Conservation (phyloP, 2,797 vertebrate genomes). For the Ceryle rudis region DNA sequence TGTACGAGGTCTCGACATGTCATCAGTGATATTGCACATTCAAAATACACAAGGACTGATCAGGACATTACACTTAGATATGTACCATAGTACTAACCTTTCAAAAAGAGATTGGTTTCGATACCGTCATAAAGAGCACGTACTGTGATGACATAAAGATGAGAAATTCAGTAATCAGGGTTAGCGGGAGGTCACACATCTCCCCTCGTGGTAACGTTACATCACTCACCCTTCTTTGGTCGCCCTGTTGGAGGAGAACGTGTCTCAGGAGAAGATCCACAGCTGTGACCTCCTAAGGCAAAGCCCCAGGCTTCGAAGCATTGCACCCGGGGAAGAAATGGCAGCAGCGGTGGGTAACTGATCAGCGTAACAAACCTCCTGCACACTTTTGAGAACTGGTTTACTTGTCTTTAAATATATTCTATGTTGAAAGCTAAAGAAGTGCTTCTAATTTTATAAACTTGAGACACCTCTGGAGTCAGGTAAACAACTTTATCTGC, state of each 20-base stretch:
- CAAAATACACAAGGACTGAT: background rate
- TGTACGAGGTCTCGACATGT: background rate
- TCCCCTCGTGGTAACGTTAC: background rate
- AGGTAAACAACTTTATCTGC: background rate
- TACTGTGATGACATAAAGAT: background rate
- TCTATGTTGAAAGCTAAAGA: background rate
- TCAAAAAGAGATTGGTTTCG: background rate
- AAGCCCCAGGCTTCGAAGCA: background rate
- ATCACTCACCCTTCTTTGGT: background rate
- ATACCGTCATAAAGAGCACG: background rate
- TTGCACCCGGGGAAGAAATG: background rate
- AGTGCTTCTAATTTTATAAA: background rate
- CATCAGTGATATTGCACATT: background rate
- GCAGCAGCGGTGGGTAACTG: background rate
- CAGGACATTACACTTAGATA: background rate
- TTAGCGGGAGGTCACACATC: background rate
- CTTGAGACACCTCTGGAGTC: background rate
- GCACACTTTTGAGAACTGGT: background rate
- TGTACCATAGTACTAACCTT: background rate
- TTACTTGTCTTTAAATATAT: background rate
- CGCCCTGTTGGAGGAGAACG: background rate
- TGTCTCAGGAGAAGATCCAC: background rate
- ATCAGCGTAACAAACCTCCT: background rate
- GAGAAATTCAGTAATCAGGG: background rate
- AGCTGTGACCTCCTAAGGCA: background rate